These are phyloP conservation scores for Pristionchus maxplancki DNA, from an alignment of 2,888 invertebrate genomes.

Conservation along the genomic window DNA sequence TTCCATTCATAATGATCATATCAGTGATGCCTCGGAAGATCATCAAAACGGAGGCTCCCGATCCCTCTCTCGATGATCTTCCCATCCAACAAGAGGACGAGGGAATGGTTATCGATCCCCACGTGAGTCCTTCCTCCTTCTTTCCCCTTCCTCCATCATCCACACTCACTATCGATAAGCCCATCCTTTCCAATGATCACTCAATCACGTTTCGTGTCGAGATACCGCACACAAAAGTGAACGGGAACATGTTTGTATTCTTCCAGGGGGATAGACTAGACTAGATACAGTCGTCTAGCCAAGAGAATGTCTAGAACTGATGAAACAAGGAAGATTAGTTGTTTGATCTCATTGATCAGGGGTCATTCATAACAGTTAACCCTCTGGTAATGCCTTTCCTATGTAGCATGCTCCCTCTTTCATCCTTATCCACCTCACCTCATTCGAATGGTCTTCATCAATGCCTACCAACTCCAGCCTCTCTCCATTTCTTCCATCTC, in stretches of 20 bases:
- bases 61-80: background rate
- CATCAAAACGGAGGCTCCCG: constrained; percentile 28
- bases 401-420: background rate
- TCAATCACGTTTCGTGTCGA: background rate
- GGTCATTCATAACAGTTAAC: background rate
- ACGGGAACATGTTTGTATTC: background rate
- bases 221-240: background rate
- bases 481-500: background rate
- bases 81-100: background rate
- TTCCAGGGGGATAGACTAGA: background rate
- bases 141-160: background rate
- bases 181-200: background rate
- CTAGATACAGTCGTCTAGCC: background rate
- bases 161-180: constrained; percentile 14
- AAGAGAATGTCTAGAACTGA: too few relatives aligned
- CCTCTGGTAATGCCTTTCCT: background rate
- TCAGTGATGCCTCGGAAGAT: constrained; percentile 35
- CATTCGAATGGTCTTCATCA: background rate
- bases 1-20: background rate
- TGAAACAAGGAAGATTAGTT: background rate
- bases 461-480: background rate
- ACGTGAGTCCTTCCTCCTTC: background rate
- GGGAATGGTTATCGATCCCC: constrained; percentile 9
- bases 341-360: background rate
- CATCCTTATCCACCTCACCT: background rate